A percentile compares a stretch with the other conserved stretches of the same genome.
Conservation (phyloP, 2,888 invertebrate genomes). For the Eupithecia pulchellata region DNA sequence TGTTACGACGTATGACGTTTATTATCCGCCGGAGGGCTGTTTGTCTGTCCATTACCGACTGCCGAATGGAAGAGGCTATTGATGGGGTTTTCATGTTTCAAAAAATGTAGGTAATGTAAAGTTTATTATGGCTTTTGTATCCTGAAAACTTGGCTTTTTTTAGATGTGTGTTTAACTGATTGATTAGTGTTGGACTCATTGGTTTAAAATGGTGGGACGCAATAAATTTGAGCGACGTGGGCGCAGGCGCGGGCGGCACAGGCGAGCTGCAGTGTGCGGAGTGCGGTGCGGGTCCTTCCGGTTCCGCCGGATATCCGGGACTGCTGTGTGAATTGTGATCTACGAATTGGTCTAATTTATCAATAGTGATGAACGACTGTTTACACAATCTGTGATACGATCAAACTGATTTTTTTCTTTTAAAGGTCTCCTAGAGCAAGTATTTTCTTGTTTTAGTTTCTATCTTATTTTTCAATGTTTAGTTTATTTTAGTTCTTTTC, state of each 20-base stretch:
- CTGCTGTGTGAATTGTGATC: background rate
- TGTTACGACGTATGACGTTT: conserved; percentile 43
- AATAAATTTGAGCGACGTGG: background rate
- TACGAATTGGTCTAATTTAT: conserved; percentile 2
- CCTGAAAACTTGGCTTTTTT: too few relatives aligned
- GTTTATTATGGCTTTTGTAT: too few relatives aligned
- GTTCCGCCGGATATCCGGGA: conserved; percentile 4
- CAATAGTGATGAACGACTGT: conserved; percentile 3
- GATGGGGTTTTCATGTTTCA: conserved; percentile 19
- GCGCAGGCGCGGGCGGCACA: background rate
- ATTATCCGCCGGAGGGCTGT: conserved; percentile 45
- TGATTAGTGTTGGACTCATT: background rate
- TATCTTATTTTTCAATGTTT: too few relatives aligned
- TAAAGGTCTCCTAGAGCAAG: too few relatives aligned
- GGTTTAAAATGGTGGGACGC: background rate
- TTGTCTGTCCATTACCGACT: conserved; percentile 39
- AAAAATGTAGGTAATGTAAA: too few relatives aligned
- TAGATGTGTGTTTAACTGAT: too few relatives aligned
- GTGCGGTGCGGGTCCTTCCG: conserved; percentile 1
- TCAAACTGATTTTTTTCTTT: too few relatives aligned
- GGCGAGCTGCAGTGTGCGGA: background rate
- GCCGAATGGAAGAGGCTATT: conserved; percentile 14
- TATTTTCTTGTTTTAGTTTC: too few relatives aligned
- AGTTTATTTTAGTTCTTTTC: too few relatives aligned
- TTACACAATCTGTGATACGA: too few relatives aligned